Conservation (phyloP, 2,888 invertebrate species). For the Monochamus alternatus region DNA sequence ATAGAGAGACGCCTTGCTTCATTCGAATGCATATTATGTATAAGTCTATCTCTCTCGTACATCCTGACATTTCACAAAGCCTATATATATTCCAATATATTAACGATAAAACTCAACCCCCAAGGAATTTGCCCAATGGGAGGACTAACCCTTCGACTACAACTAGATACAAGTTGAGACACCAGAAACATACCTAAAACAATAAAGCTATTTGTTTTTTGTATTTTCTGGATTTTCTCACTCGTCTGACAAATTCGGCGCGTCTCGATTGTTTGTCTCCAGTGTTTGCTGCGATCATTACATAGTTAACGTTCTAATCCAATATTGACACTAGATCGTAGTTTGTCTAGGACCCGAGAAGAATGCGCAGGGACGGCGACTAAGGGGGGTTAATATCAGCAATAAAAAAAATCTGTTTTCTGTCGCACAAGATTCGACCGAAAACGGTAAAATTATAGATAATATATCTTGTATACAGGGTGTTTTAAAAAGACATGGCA, state of each 20-base stretch:
- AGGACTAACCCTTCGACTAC: neutral
- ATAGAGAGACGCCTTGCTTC: too few species aligned
- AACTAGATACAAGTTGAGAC: neutral
- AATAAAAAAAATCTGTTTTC: neutral
- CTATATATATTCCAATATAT: too few species aligned
- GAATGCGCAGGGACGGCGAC: neutral
- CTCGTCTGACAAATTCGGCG: slow-evolving; percentile 34
- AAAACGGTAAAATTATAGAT: too few species aligned
- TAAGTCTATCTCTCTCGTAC: too few species aligned
- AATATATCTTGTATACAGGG: too few species aligned
- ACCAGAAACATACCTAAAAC: slow-evolving; percentile 28
- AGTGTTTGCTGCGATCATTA: slow-evolving; percentile 34
- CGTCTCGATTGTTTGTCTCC: slow-evolving; percentile 28
- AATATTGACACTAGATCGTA: slow-evolving; percentile 1
- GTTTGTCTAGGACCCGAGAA: neutral
- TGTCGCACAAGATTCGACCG: neutral
- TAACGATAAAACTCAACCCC: too few species aligned
- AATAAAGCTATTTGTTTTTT: slow-evolving; percentile 33
- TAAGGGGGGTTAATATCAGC: neutral
- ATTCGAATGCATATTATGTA: too few species aligned
- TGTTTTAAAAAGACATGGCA: too few species aligned
- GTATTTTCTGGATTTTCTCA: slow-evolving; percentile 37
- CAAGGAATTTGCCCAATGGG: neutral
- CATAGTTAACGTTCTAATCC: slow-evolving; percentile 22
- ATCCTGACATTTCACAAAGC: too few species aligned